A percentile compares a stretch with the other conserved stretches of the same genome.
These are phyloP conservation scores for Idaea dimidiata DNA, from an alignment of 2,888 invertebrate species.

Conservation along the genomic window DNA sequence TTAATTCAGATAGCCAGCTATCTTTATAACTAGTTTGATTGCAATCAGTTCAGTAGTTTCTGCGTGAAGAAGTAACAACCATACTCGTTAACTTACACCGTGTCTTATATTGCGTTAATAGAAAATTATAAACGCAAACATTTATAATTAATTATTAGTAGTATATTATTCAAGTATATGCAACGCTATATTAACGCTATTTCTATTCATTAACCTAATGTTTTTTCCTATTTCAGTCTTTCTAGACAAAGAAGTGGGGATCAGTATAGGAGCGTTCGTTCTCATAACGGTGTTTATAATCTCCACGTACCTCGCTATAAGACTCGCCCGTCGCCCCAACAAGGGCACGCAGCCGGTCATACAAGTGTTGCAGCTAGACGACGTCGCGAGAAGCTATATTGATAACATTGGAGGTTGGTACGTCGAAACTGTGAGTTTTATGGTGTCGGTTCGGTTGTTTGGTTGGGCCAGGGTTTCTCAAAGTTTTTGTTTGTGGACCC, in stretches of 20 bases:
- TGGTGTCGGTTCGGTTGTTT: background rate
- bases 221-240: slow-evolving; percentile 51
- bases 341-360: slow-evolving; percentile 64
- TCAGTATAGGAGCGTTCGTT: slow-evolving; percentile 64
- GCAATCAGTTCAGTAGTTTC: no score
- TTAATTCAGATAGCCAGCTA: no score
- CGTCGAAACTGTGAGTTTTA: slow-evolving; percentile 13
- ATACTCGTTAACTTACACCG: no score
- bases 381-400: slow-evolving; percentile 66
- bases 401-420: slow-evolving; percentile 65
- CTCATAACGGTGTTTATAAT: slow-evolving; percentile 60
- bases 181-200: no score
- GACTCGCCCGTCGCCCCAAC: slow-evolving; percentile 49
- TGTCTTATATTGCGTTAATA: no score
- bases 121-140: no score
- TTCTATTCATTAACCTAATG: background rate
- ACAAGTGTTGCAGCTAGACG: slow-evolving; percentile 69
- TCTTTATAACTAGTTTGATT: no score
- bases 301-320: slow-evolving; percentile 53
- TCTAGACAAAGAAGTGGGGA: slow-evolving; percentile 66
- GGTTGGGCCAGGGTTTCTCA: background rate
- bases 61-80: no score
- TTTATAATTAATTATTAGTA: no score
- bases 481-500: no score
- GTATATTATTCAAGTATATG: no score